Evolutionary conservation across 2,888 invertebrate genomes (phyloP).

Genomic region (Camptogramma bilineatum): DNA sequence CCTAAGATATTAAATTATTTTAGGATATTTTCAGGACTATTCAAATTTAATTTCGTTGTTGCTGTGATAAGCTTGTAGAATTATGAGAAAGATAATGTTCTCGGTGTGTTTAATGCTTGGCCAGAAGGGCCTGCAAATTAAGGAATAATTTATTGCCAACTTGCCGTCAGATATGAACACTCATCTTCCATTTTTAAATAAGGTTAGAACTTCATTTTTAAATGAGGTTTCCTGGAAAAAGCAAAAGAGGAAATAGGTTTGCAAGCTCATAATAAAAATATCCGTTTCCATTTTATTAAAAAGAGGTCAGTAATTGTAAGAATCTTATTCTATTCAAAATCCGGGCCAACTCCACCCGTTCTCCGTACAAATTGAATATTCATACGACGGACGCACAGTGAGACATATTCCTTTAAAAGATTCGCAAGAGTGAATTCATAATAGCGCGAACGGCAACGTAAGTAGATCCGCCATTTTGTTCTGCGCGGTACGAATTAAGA

Average conservation of each 20-base stretch:
- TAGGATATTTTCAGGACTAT: too few species aligned
- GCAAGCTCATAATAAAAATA: neutral
- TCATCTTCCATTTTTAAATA: neutral
- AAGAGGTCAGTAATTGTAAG: constrained; percentile 1
- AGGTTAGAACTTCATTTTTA: neutral
- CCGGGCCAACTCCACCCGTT: constrained; percentile 7
- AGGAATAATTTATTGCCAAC: constrained; percentile 4
- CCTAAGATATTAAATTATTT: neutral
- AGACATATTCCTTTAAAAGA: constrained; percentile 40
- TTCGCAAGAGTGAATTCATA: constrained; percentile 44
- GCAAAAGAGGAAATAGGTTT: neutral
- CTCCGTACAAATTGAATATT: constrained; percentile 47
- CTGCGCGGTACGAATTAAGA: constrained; percentile 55
- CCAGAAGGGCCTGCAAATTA: constrained; percentile 14
- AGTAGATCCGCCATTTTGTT: constrained; percentile 57
- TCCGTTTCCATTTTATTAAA: neutral
- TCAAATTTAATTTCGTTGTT: too few species aligned
- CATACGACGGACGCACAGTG: constrained; percentile 36
- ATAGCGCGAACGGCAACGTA: constrained; percentile 33
- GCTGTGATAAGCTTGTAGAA: too few species aligned
- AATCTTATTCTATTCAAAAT: constrained; percentile 6
- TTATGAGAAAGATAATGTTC: neutral
- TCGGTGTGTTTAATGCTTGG: constrained; percentile 6
- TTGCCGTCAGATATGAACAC: neutral
- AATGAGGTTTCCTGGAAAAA: neutral